A percentile compares a stretch with the other conserved stretches of the same genome.
Conservation (phyloP, 2,113 vertebrate species). For the Cyanocitta stelleri region DNA sequence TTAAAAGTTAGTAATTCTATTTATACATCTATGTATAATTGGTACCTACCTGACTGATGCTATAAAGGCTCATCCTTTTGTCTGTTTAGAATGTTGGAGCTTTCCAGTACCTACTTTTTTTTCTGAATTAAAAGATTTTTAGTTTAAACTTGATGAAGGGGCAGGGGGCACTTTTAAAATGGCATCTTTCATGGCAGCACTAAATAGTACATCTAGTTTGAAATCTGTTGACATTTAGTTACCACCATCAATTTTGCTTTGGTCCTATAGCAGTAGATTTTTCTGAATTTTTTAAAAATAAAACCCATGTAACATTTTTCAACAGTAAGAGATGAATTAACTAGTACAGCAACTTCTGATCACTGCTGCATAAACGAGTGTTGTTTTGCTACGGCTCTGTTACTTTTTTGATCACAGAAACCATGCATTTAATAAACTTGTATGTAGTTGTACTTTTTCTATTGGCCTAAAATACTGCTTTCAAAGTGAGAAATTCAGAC, state of each 20-base stretch:
- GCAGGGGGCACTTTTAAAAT: not conserved
- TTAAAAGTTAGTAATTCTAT: conserved; percentile 10
- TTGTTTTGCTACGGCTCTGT: not conserved
- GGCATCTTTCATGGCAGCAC: not conserved
- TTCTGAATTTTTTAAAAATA: not conserved
- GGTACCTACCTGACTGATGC: not conserved
- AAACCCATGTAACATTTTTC: not conserved
- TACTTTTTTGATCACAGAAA: not conserved
- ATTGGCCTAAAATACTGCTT: not conserved
- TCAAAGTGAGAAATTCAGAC: not conserved
- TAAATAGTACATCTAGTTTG: not conserved
- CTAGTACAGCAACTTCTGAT: not conserved
- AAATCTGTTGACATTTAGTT: not conserved
- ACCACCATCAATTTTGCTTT: not conserved
- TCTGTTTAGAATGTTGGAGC: conserved; percentile 44
- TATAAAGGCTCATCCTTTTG: not conserved
- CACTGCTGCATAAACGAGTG: not conserved
- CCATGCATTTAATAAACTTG: not conserved
- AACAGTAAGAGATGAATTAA: not conserved
- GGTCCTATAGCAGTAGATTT: not conserved
- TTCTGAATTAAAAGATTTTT: conserved; percentile 72
- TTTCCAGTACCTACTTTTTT: conserved; percentile 54
- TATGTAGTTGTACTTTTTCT: not conserved
- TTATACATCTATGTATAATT: conserved; percentile 21
- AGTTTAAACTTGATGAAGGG: conserved; percentile 46